Conservation (phyloP, 2,113 vertebrate species). For the Ctenomys sociabilis region DNA sequence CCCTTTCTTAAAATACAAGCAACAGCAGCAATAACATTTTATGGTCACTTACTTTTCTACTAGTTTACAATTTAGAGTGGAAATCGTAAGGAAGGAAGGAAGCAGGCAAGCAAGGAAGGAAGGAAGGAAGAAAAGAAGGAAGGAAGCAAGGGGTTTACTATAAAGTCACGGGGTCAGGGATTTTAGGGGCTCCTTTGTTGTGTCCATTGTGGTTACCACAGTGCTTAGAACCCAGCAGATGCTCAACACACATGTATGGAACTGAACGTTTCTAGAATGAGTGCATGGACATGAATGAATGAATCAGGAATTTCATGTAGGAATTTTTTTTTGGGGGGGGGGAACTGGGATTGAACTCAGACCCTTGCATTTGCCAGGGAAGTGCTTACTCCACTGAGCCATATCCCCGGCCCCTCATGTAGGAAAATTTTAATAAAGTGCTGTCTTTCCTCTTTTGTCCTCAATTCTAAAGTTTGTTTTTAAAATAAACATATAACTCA, state of each 20-base stretch:
- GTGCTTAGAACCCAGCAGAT: background rate
- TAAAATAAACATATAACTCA: slow-evolving; percentile 16
- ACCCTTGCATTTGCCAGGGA: too few species aligned
- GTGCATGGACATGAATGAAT: background rate
- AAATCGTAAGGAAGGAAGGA: background rate
- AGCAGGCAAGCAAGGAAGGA: background rate
- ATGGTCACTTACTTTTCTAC: background rate
- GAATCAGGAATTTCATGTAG: background rate
- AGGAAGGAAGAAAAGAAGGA: background rate
- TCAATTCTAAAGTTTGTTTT: slow-evolving; percentile 29
- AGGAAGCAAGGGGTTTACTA: background rate
- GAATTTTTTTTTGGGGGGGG: too few species aligned
- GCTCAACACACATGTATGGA: background rate
- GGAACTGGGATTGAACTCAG: too few species aligned
- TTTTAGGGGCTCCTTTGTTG: background rate
- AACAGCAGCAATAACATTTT: too few species aligned
- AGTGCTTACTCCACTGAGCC: too few species aligned
- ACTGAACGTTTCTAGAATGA: background rate
- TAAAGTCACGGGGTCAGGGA: background rate
- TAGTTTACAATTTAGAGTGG: background rate
- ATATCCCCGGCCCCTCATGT: too few species aligned
- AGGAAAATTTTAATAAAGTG: slow-evolving; percentile 23
- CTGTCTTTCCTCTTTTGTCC: background rate
- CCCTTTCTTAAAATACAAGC: too few species aligned
- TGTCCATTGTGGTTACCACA: background rate